Conservation (phyloP, 2,888 invertebrate genomes). For the Perithous albicinctus region DNA sequence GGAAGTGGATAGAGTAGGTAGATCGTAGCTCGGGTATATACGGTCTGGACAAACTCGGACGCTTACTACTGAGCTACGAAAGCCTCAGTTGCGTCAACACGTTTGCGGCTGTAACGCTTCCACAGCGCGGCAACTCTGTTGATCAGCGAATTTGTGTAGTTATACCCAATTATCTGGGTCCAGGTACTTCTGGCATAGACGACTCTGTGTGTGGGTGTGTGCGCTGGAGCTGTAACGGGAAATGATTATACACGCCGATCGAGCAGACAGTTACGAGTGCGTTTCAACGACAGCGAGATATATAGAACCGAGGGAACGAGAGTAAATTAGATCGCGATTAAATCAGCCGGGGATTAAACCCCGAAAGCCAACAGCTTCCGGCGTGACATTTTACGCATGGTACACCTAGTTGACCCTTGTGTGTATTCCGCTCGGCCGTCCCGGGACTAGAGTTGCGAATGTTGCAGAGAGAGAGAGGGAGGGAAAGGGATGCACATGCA, state of each 20-base stretch:
- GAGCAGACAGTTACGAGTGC: constrained; percentile 22
- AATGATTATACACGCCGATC: constrained; percentile 28
- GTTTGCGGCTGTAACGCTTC: constrained; percentile 2
- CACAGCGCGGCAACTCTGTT: constrained; percentile 14
- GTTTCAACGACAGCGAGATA: constrained; percentile 41
- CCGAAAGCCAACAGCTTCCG: constrained; percentile 65
- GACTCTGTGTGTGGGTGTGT: no score
- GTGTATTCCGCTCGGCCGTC: not conserved
- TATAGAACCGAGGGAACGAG: constrained; percentile 28
- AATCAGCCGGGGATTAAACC: constrained; percentile 73
- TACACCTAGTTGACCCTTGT: constrained; percentile 47
- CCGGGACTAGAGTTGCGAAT: constrained; percentile 26
- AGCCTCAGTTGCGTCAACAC: constrained; percentile 10
- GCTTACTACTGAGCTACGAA: not conserved
- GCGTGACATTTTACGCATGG: constrained; percentile 72
- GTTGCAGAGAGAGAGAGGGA: not conserved
- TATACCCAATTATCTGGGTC: constrained; percentile 17
- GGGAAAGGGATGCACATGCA: constrained; percentile 1
- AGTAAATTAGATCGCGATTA: constrained; percentile 70
- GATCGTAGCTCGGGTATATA: not conserved
- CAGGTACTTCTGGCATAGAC: not conserved
- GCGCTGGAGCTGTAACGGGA: not conserved
- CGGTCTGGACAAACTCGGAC: not conserved
- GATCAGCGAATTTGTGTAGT: constrained; percentile 46
- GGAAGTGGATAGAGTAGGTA: not conserved